phyloP scores from a whole-genome alignment of 2,888 invertebrate genomes.

The Polymixis lichenea region DNA sequence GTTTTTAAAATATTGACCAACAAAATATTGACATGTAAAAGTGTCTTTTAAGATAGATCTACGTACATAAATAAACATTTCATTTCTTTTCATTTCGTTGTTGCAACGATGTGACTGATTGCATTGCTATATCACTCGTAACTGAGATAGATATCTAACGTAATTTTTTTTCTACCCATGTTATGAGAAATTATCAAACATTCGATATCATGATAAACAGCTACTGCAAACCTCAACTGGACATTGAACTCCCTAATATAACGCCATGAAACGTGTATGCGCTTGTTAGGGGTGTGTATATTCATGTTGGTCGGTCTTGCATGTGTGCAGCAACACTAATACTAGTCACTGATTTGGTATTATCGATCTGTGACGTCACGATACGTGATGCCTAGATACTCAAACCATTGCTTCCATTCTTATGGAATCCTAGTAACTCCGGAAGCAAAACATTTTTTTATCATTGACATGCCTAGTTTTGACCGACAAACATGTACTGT shows the following conservation, averaged over 20 bases:
- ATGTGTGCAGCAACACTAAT: conserved; percentile 16
- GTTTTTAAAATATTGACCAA: too few species aligned
- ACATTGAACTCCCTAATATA: background rate
- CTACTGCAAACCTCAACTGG: background rate
- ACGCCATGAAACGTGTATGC: too few species aligned
- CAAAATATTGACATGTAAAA: too few species aligned
- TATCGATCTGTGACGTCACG: conserved; percentile 23
- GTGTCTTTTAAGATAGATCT: too few species aligned
- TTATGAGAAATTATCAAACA: background rate
- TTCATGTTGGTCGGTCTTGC: background rate
- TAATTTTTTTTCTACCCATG: too few species aligned
- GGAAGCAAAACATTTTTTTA: background rate
- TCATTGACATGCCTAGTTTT: background rate
- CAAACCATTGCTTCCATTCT: background rate
- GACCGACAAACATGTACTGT: background rate
- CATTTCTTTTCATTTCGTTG: too few species aligned
- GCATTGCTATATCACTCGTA: background rate
- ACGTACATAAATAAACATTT: too few species aligned
- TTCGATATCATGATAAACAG: background rate
- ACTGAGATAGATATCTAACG: too few species aligned
- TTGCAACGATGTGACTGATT: background rate
- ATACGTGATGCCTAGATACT: background rate
- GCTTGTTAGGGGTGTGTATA: background rate
- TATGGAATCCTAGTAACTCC: conserved; percentile 11
- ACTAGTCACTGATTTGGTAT: background rate